These are phyloP conservation scores for Erebia ligea DNA, from an alignment of 2,888 invertebrate species.

Conservation along the genomic window DNA sequence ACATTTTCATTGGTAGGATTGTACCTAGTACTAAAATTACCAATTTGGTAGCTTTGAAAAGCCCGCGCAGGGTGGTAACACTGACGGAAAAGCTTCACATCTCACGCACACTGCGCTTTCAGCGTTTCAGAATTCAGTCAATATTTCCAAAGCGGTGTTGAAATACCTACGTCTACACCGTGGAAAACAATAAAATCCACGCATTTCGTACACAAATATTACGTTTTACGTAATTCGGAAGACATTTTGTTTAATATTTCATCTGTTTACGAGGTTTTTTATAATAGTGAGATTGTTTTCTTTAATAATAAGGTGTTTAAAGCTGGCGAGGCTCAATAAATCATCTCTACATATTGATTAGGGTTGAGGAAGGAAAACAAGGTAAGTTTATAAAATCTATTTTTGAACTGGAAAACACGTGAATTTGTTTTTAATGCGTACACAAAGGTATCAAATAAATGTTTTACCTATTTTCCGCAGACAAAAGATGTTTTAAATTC, in stretches of 20 bases:
- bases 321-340: background rate
- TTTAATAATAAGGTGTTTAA: background rate
- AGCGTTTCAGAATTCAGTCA: constrained; percentile 9
- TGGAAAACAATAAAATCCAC: background rate
- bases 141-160: constrained; percentile 3
- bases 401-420: constrained; percentile 3
- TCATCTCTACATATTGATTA: constrained; percentile 15
- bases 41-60: constrained; percentile 4
- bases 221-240: background rate
- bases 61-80: background rate
- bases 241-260: background rate
- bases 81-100: background rate
- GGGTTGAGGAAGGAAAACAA: constrained; percentile 2
- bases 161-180: background rate
- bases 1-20: too few species aligned
- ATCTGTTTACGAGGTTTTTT: constrained; percentile 4
- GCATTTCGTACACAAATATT: background rate
- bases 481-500: too few species aligned
- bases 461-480: too few species aligned
- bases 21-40: background rate
- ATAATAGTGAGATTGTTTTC: background rate
- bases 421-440: background rate
- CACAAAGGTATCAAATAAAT: too few species aligned
- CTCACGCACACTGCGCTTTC: background rate
- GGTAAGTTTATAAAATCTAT: constrained; percentile 15